Conservation (phyloP, 53 echinoderm and acorn worm species). For the Henricia sp. region DNA sequence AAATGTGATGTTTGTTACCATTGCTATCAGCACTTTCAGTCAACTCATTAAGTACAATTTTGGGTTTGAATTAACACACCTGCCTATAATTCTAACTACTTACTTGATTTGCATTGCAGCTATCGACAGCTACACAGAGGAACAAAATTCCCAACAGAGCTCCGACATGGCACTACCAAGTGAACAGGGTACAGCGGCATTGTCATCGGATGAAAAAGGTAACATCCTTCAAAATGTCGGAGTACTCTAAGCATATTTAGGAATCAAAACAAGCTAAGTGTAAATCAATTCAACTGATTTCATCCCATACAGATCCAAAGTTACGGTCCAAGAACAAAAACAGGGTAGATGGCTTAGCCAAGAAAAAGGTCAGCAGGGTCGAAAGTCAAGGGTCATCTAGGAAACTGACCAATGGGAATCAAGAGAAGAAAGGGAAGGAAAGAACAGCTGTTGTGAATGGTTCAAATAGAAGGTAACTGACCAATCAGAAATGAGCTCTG, state of each 20-base stretch:
- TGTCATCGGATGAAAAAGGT: neutral
- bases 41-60: too few species aligned
- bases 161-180: slow-evolving; percentile 24
- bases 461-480: slow-evolving; percentile 15
- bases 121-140: slow-evolving; percentile 69
- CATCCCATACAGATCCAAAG: slow-evolving; percentile 49
- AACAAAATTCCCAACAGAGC: slow-evolving; percentile 24
- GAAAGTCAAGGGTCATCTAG: slow-evolving; percentile 65
- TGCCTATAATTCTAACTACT: too few species aligned
- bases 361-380: slow-evolving; percentile 73
- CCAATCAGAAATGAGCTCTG: slow-evolving; percentile 31
- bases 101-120: slow-evolving; percentile 60
- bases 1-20: too few species aligned
- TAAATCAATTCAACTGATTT: neutral
- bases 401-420: slow-evolving; percentile 35
- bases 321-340: slow-evolving; percentile 56
- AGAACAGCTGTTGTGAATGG: slow-evolving; percentile 33
- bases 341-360: slow-evolving; percentile 44
- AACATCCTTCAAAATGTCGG: neutral
- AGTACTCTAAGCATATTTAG: too few species aligned
- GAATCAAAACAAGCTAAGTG: too few species aligned
- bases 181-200: slow-evolving; percentile 44
- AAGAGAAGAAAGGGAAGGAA: slow-evolving; percentile 32
- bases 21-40: too few species aligned
- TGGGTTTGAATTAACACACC: too few species aligned